phyloP scores from a whole-genome alignment of 2,797 vertebrate genomes.

The Octomys mimax region DNA sequence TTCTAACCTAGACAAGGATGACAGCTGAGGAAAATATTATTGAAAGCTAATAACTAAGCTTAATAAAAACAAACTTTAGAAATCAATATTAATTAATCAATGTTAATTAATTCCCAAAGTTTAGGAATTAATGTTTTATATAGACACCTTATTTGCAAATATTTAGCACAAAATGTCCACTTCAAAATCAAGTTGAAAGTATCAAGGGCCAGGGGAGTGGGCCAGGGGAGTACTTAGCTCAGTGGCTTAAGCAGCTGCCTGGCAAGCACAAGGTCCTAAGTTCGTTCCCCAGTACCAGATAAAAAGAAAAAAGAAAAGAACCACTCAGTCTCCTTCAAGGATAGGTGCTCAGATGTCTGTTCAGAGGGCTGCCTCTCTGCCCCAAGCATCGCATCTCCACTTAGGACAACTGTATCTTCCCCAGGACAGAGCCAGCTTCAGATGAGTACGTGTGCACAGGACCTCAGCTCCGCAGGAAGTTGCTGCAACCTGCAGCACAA shows the following conservation, averaged over 20 bases:
- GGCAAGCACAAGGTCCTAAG: no score
- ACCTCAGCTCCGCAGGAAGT: not conserved
- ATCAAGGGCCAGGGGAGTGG: not conserved
- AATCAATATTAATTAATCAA: not conserved
- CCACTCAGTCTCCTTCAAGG: not conserved
- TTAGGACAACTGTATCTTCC: not conserved
- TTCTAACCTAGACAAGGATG: not conserved
- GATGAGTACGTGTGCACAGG: not conserved
- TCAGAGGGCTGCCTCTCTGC: not conserved
- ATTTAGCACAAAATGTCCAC: not conserved
- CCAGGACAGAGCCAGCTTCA: not conserved
- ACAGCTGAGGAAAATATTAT: not conserved
- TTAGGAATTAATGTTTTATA: slow-evolving; percentile 36
- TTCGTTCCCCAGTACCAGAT: no score
- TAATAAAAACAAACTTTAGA: not conserved
- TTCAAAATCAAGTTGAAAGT: not conserved
- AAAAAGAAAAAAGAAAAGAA: no score
- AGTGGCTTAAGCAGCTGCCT: no score
- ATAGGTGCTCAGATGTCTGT: not conserved
- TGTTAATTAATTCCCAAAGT: no score
- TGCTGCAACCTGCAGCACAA: not conserved
- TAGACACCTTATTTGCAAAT: not conserved
- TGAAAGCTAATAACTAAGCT: not conserved
- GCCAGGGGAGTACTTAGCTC: no score
- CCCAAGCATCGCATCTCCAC: not conserved